Base-by-base conservation (phyloP, 1,140 invertebrate species). In the Formica selysi region DNA sequence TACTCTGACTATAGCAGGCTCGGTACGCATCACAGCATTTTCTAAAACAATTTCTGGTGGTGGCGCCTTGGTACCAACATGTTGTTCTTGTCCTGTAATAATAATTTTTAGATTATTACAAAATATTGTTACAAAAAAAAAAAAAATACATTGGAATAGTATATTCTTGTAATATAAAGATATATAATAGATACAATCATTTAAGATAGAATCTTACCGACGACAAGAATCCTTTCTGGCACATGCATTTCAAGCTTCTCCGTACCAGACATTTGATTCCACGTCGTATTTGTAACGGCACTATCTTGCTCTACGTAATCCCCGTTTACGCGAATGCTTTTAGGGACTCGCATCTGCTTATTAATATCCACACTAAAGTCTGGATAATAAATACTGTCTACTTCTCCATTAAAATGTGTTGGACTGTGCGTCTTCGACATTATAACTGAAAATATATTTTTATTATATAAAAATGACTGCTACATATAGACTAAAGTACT, bases 211-310 rank as follows among this genome's bases (percentile, higher is more conserved):
- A 84, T 87, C 92, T 93, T 94, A 96, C 96, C 98, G 89, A 97
- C 96, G 73, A 98, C 97, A 86, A 98, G 95, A 94, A 99, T 98
- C 92, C 98, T 96, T 89, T 98, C 98, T n/a, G 98, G 98, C 41
- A 99, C 98, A 92, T 97, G 97, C 98, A 98, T 99, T 87, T 98
- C 96, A 93, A 97, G 96, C 95, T 97, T 97, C 87, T 98, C 97
- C 95, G 16, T 92, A 79, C 93, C 93, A 91, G 88, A 61, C 48
- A 92, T 67, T 74, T 96, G 96, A 91, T 96, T 96, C 97, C 97
- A 98, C 44, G 94, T 95, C 79, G 96, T 96, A 94, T 97, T 97
- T 48, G 95, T 96, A 70, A 94, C 93, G 41, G 92, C 93, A 79
- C 96, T 85, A 86, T 96, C 95, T 48, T 97, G 96, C 65, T 97